Base-by-base conservation (phyloP, 2,113 vertebrate genomes). In the Hippocampus abdominalis region DNA sequence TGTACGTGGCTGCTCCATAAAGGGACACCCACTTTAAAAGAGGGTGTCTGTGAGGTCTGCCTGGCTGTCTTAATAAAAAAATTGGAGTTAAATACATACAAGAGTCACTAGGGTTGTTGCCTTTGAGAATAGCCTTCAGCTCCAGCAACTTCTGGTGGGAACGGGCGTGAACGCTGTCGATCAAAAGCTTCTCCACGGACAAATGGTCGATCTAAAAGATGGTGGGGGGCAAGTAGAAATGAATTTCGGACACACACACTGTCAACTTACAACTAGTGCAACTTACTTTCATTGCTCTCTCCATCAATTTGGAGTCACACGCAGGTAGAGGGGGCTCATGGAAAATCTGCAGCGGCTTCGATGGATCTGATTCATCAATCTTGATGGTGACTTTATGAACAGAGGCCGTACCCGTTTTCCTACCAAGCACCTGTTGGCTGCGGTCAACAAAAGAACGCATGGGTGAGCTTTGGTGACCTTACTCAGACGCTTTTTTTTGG, bases 61-160 rank as follows among this genome's bases (percentile, higher is more conserved):
- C 13, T 23, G 9, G 39, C 25, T 3, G 13, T 27, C 13, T 46
- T 46, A 1, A 42, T 1, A 29, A 40, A 13, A 36, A 66, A 62
- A 20, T 32, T n/a, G 18, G 64, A 72, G 23, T 61, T 15, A 2
- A 77, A 80, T 69, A 93, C 96, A 36, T 91, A 99, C 97, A 98
- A 81, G 94, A 98, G 83, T 99, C 97, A 65, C 89, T 94, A 75
- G 90, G 84, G 64, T 98, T 98, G 90, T 91, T 93, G 86, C 84
- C 90, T 90, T 95, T 96, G 53, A 99, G 90, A 91, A 98, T 95
- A 86, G 95, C 91, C 91, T 98, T 99, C 63, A 99, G 90, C 85
- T 99, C 97, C 90, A 97, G 95, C 49, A 99, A 93, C 84, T 98
- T 99, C 89, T 99, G 97, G 93, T 99, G 92, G 65, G 96, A 95